phyloP scores from a whole-genome alignment of 2,888 invertebrate species.

The Metellina segmentata region DNA sequence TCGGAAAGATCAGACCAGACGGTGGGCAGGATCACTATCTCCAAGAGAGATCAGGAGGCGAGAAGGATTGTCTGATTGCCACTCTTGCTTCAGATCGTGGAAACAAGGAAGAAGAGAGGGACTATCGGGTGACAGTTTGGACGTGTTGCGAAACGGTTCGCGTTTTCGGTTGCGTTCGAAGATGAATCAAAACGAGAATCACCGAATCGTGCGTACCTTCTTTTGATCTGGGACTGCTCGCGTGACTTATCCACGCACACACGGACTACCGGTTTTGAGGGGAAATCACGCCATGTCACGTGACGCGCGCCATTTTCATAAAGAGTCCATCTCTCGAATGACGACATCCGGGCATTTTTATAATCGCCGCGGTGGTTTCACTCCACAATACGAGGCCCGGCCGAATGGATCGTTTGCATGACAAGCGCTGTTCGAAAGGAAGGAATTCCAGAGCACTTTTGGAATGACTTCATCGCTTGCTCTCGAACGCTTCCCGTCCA shows the following conservation, averaged over 20 bases:
- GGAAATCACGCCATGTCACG: constrained; percentile 35
- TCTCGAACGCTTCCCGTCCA: no score
- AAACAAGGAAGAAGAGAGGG: no score
- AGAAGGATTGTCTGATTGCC: no score
- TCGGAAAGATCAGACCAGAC: background rate
- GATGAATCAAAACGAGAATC: constrained; percentile 1
- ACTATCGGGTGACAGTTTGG: no score
- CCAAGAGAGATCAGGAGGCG: background rate
- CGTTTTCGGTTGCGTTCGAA: background rate
- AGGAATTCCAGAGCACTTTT: background rate
- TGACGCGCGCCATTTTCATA: constrained; percentile 34
- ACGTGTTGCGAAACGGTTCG: constrained; percentile 5
- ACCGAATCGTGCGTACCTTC: constrained; percentile 1
- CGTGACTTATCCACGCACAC: constrained; percentile 40
- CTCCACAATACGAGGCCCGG: constrained; percentile 17
- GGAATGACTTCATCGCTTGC: background rate
- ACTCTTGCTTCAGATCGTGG: no score
- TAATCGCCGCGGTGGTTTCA: background rate
- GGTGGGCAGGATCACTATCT: background rate
- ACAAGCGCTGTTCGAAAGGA: background rate
- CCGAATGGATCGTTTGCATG: constrained; percentile 27
- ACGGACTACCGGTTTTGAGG: constrained; percentile 37
- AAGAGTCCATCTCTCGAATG: constrained; percentile 28
- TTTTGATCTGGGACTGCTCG: background rate
- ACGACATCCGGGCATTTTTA: constrained; percentile 42